Percentiles rank a stretch among this genome's conserved stretches.
Conservation (phyloP, 2,113 vertebrate genomes). For the Callithrix jacchus region DNA sequence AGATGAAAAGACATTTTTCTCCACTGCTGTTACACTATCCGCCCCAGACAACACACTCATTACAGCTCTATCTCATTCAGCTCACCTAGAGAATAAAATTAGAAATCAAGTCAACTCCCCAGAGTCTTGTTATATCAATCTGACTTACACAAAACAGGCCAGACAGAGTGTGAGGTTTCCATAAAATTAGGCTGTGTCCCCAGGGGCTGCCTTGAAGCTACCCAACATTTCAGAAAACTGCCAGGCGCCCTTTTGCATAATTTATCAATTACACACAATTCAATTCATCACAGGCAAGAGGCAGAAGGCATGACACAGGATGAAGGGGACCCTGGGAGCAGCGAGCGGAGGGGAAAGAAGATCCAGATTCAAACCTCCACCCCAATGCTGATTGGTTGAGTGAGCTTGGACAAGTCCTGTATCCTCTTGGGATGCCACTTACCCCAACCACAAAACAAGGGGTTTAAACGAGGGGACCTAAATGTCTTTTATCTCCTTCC, state of each 20-base stretch:
- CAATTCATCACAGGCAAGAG: constrained; percentile 56
- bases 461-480: background rate
- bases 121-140: constrained; percentile 84
- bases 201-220: constrained; percentile 77
- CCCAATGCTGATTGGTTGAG: accelerated
- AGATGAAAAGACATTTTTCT: constrained; percentile 21
- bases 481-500: background rate
- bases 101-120: constrained; percentile 78
- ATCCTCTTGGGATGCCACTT: background rate
- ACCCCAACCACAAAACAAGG: background rate
- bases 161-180: constrained; percentile 77
- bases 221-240: constrained; percentile 70
- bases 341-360: background rate
- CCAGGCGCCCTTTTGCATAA: constrained; percentile 81
- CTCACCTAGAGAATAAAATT: constrained; percentile 82
- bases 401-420: background rate
- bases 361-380: background rate
- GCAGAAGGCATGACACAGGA: constrained; percentile 27
- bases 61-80: constrained; percentile 70
- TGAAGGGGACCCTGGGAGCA: background rate
- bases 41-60: constrained; percentile 44
- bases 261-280: constrained; percentile 83
- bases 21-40: background rate
- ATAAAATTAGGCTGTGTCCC: constrained; percentile 78
- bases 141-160: constrained; percentile 76